Conservation (phyloP, 2,888 invertebrate genomes). For the Colostygia pectinataria region DNA sequence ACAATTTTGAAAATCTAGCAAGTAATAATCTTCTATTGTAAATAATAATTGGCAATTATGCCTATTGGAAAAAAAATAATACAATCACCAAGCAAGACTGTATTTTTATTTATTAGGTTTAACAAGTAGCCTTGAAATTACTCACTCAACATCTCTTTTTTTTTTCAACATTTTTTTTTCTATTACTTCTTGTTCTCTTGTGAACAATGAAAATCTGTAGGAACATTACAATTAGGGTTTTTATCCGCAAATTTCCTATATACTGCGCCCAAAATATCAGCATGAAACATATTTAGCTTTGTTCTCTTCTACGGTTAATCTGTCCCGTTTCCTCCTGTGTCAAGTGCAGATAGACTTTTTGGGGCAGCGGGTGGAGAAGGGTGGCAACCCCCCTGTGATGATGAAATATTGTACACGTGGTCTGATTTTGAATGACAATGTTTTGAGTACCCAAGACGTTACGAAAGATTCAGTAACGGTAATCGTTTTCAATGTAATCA, state of each 20-base stretch:
- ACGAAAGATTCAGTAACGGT: slow-evolving; percentile 12
- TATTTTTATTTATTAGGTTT: too few species aligned
- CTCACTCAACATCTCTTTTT: too few species aligned
- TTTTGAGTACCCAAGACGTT: slow-evolving; percentile 75
- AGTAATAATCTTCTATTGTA: too few species aligned
- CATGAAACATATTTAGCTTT: slow-evolving; percentile 83
- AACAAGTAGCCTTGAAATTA: too few species aligned
- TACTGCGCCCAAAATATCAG: slow-evolving; percentile 71
- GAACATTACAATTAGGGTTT: too few species aligned
- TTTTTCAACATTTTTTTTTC: too few species aligned
- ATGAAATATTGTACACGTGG: slow-evolving; percentile 89
- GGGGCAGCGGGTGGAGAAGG: slow-evolving; percentile 49
- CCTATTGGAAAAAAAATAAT: too few species aligned
- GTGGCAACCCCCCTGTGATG: slow-evolving; percentile 75
- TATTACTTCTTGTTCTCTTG: too few species aligned
- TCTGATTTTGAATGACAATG: slow-evolving; percentile 88
- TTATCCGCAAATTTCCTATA: slow-evolving; percentile 23
- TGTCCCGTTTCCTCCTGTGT: slow-evolving; percentile 82
- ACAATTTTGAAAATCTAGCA: too few species aligned
- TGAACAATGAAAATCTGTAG: too few species aligned
- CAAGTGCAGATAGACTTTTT: slow-evolving; percentile 83
- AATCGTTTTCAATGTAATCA: slow-evolving; percentile 45
- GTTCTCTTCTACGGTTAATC: slow-evolving; percentile 83
- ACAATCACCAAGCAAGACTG: too few species aligned
- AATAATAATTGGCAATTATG: too few species aligned